Evolutionary conservation across 2,888 invertebrate genomes (phyloP).

Genomic region (Silvanus unidentatus): DNA sequence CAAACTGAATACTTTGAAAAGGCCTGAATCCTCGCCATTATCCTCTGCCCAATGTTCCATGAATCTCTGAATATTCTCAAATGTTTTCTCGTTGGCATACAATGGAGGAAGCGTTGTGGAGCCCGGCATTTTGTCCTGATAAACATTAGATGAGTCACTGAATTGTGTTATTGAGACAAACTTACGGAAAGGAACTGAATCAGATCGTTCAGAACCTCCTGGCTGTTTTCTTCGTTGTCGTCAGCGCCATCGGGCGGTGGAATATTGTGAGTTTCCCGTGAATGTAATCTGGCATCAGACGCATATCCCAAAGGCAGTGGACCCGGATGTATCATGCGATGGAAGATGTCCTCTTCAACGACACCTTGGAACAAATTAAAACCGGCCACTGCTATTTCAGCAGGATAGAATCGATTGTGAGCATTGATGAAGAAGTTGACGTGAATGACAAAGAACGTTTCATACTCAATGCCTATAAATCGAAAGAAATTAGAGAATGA

Average conservation of each 20-base stretch:
- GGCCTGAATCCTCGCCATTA: constrained; percentile 12
- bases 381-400: constrained; percentile 27
- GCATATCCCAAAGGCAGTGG: constrained; percentile 45
- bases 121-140: constrained; percentile 14
- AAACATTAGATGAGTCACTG: constrained; percentile 1
- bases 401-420: constrained; percentile 22
- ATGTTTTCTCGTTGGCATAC: constrained; percentile 25
- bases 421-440: constrained; percentile 26
- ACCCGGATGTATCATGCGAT: constrained; percentile 28
- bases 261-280: constrained; percentile 47
- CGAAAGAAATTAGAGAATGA: background rate
- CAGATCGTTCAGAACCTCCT: constrained; percentile 42
- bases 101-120: constrained; percentile 22
- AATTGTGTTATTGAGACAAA: background rate
- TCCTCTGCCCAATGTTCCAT: constrained; percentile 36
- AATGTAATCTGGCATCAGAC: constrained; percentile 43
- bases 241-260: constrained; percentile 43
- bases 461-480: constrained; percentile 18
- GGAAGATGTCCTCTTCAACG: constrained; percentile 25
- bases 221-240: constrained; percentile 34
- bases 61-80: constrained; percentile 33
- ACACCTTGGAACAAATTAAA: constrained; percentile 32
- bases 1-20: constrained; percentile 34
- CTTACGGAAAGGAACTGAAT: constrained; percentile 39
- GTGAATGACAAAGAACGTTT: constrained; percentile 30